These are phyloP conservation scores for Orycteropus afer DNA, from an alignment of 2,113 vertebrate species.

Conservation along the genomic window DNA sequence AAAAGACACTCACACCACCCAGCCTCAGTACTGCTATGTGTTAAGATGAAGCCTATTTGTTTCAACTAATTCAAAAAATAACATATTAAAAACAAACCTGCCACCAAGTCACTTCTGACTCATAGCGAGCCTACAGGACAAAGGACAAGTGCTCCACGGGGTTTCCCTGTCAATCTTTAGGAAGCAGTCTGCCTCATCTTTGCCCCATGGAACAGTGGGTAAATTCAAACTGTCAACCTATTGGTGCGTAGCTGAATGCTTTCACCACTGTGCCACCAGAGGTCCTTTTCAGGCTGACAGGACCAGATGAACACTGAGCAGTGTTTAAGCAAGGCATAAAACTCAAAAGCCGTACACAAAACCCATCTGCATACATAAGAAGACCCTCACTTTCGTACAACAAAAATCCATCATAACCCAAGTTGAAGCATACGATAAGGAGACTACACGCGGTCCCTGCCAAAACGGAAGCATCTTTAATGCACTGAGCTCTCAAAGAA, in stretches of 20 bases:
- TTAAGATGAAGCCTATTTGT: not conserved
- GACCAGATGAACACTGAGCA: no score
- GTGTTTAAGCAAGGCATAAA: not conserved
- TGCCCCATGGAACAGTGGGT: no score
- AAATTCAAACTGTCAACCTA: no score
- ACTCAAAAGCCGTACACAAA: not conserved
- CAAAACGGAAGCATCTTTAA: not conserved
- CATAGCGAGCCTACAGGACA: no score
- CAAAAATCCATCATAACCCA: not conserved
- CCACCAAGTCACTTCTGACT: no score
- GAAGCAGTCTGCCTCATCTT: no score
- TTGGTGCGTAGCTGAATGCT: no score
- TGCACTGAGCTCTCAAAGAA: not conserved
- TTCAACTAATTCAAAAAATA: constrained; percentile 32
- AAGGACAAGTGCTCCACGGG: no score
- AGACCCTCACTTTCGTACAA: not conserved
- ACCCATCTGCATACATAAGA: not conserved
- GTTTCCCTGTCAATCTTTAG: no score
- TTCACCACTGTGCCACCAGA: no score
- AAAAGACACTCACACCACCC: not conserved
- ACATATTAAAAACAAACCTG: no score
- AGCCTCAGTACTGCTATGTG: not conserved
- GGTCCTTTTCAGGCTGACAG: no score
- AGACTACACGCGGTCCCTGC: not conserved
- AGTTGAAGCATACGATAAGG: not conserved